phyloP scores from a whole-genome alignment of 2,888 invertebrate species.

The Eristalis intricaria region DNA sequence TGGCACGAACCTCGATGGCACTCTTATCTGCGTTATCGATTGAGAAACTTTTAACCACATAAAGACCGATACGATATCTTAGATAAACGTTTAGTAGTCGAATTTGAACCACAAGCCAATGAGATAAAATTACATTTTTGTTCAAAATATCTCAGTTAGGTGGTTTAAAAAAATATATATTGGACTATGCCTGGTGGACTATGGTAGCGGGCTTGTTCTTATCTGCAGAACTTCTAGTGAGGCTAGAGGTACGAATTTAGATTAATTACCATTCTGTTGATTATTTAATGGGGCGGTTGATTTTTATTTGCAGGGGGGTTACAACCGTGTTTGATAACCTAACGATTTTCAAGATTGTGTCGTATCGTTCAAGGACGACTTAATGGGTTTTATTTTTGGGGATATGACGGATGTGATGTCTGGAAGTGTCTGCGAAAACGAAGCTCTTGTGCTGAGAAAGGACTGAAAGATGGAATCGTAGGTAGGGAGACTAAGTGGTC shows the following conservation, averaged over 20 bases:
- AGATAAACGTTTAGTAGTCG: neutral
- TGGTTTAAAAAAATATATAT: neutral
- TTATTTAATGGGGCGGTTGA: neutral
- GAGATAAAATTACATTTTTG: neutral
- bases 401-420: neutral
- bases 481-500: no score
- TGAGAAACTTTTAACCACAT: neutral
- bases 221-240: neutral
- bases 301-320: neutral
- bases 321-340: neutral
- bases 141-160: neutral
- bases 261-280: neutral
- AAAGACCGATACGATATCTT: neutral
- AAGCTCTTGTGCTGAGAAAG: no score
- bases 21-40: neutral
- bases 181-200: neutral
- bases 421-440: no score
- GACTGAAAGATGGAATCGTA: no score
- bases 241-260: neutral
- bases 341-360: neutral
- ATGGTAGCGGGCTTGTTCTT: neutral
- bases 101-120: neutral
- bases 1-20: neutral
- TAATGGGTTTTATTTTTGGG: neutral
- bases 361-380: neutral